These are phyloP conservation scores for Chaetophractus vellerosus DNA, from an alignment of 2,797 vertebrate species.

Conservation along the genomic window DNA sequence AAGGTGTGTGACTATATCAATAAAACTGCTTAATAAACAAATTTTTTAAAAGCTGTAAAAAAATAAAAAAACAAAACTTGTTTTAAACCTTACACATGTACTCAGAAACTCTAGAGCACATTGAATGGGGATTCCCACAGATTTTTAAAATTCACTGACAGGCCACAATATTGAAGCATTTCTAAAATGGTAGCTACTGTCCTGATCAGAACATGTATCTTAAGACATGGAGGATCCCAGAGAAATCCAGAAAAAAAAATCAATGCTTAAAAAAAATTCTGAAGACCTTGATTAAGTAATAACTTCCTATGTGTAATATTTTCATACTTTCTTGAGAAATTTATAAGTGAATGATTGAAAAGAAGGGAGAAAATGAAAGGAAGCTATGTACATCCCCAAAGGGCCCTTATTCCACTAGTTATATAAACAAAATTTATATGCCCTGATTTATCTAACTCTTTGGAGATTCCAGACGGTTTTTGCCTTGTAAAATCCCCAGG, in stretches of 20 bases:
- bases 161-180: neutral
- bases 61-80: neutral
- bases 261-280: neutral
- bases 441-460: neutral
- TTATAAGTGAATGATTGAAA: conserved; percentile 59
- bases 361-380: neutral
- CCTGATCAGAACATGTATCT: neutral
- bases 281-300: conserved; percentile 38
- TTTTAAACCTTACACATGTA: neutral
- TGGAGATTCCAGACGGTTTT: conserved; percentile 51
- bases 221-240: neutral
- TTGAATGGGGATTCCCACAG: neutral
- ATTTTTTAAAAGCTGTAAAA: no score
- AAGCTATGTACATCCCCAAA: conserved; percentile 38
- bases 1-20: no score
- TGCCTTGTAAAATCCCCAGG: conserved; percentile 18
- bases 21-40: no score
- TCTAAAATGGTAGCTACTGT: neutral
- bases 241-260: neutral
- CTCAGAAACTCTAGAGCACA: neutral
- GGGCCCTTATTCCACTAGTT: conserved; percentile 23
- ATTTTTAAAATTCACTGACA: neutral
- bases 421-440: conserved; percentile 58
- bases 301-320: neutral
- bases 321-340: conserved; percentile 31